Evolutionary conservation across 2,113 vertebrate species (phyloP).

Genomic region (Campylomormyrus numenius): DNA sequence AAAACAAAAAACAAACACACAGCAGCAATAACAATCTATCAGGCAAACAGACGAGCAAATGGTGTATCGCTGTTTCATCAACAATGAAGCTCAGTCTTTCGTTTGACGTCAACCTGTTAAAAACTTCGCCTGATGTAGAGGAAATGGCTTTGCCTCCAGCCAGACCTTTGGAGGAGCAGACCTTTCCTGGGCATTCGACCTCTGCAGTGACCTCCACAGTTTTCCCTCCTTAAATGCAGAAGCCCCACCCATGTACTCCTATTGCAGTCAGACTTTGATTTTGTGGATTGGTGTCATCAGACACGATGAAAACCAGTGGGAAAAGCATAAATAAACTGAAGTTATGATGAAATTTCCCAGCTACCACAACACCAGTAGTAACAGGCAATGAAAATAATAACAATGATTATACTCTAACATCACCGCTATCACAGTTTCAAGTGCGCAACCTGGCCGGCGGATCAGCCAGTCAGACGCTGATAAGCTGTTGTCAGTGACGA

Average conservation of each 20-base stretch:
- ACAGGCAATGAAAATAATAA: slow-evolving; percentile 14
- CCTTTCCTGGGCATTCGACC: slow-evolving; percentile 7
- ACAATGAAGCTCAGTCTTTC: slow-evolving; percentile 32
- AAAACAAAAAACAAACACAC: slow-evolving; percentile 1
- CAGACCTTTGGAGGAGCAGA: slow-evolving; percentile 35
- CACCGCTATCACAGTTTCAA: neutral
- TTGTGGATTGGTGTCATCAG: neutral
- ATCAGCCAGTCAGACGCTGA: neutral
- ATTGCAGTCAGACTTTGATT: neutral
- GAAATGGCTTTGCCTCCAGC: slow-evolving; percentile 39
- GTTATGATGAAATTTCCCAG: neutral
- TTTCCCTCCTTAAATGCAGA: neutral
- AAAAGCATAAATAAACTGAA: neutral
- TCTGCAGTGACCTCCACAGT: slow-evolving; percentile 13
- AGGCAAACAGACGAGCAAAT: neutral
- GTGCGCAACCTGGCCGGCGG: too few relatives aligned
- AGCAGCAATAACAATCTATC: neutral
- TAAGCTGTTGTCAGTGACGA: neutral
- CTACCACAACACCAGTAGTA: slow-evolving; percentile 15
- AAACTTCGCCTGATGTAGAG: slow-evolving; percentile 37
- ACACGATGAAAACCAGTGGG: neutral
- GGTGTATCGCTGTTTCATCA: slow-evolving; percentile 11
- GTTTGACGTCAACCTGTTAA: slow-evolving; percentile 44
- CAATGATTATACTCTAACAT: slow-evolving; percentile 14
- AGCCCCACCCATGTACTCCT: neutral